Base-by-base conservation (phyloP, 1,140 invertebrate genomes). In the Zaprionus inermis region DNA sequence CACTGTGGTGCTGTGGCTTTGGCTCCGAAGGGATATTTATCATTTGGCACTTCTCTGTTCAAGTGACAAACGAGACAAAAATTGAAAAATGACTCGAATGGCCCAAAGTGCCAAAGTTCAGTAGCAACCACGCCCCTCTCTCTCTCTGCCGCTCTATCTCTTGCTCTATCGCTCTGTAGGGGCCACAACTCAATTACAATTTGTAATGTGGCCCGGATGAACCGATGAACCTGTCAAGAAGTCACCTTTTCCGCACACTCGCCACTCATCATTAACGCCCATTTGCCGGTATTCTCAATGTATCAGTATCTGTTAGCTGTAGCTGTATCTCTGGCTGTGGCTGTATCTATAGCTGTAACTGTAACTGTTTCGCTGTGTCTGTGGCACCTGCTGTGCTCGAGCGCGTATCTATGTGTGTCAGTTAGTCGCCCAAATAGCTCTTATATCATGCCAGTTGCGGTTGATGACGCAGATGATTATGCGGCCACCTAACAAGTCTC, bases 391-490 rank as follows among this genome's bases (percentile, higher is more conserved):
- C 44, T 67, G 44, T 30, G 22, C 18, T 44, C n/a, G n/a, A n/a
- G n/a, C 24, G 12, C 54, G 54, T 86, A 82, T 82, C 79, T 88
- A 73, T 82, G 54, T 88, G 69, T 86, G 83, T 76, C 82, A 85
- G 56, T 73, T 81, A 58, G 71, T 81, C 68, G 78, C 67, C 78
- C 71, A 68, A 70, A 75, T 61, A 65, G 59, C 46, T 64, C 65
- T 38, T 38, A 60, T 49, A 63, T 51, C 65, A 63, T 61, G 66
- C 49, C 49, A 67, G 64, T 57, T 65, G 52, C 51, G 61, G 32
- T 58, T 68, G 36, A 77, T 71, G 72, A 65, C 38, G 49, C 60
- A 55, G 59, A 55, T 20, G 57, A 57, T 9, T 28, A 28, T 28
- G 3, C 22, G 44, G 38, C 55, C 65, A 79, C 77, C 68, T 64